Evolutionary conservation across 1,140 invertebrate species (phyloP).

Genomic region (Macrobrachium nipponense): DNA sequence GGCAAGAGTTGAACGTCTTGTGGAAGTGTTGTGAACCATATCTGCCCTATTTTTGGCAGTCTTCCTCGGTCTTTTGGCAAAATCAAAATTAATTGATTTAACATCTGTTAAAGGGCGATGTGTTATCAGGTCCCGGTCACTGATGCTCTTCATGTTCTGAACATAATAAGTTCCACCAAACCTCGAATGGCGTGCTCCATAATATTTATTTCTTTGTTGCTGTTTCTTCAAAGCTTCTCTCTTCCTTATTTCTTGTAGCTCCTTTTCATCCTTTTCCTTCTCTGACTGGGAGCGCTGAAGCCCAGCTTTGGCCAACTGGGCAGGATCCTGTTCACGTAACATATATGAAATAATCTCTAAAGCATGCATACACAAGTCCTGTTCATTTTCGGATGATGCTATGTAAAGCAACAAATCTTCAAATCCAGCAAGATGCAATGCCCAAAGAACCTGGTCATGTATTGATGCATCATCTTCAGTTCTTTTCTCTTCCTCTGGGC

Average conservation of each 20-base stretch:
- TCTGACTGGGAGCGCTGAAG: constrained; percentile 81
- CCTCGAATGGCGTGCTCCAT: constrained; percentile 77
- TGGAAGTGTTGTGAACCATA: constrained; percentile 72
- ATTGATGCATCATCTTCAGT: constrained; percentile 91
- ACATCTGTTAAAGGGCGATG: constrained; percentile 85
- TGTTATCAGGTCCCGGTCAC: constrained; percentile 88
- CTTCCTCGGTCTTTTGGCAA: constrained; percentile 78
- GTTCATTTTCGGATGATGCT: constrained; percentile 83
- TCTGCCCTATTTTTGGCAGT: constrained; percentile 78
- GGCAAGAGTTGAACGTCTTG: constrained; percentile 81
- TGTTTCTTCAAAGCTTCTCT: constrained; percentile 63
- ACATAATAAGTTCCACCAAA: constrained; percentile 94
- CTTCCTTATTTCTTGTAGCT: constrained; percentile 74
- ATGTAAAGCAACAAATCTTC: constrained; percentile 90
- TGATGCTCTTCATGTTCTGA: constrained; percentile 93
- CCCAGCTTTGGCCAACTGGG: constrained; percentile 81
- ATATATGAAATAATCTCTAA: constrained; percentile 80
- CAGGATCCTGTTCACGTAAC: constrained; percentile 85
- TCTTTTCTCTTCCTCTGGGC: constrained; percentile 81
- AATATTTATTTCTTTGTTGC: constrained; percentile 46
- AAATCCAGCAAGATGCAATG: constrained; percentile 86
- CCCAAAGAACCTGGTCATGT: constrained; percentile 91
- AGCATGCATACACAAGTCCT: constrained; percentile 90
- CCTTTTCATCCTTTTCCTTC: constrained; percentile 84
- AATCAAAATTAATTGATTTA: constrained; percentile 81